phyloP scores from a whole-genome alignment of 2,888 invertebrate species.

The Latrodectus hesperus region DNA sequence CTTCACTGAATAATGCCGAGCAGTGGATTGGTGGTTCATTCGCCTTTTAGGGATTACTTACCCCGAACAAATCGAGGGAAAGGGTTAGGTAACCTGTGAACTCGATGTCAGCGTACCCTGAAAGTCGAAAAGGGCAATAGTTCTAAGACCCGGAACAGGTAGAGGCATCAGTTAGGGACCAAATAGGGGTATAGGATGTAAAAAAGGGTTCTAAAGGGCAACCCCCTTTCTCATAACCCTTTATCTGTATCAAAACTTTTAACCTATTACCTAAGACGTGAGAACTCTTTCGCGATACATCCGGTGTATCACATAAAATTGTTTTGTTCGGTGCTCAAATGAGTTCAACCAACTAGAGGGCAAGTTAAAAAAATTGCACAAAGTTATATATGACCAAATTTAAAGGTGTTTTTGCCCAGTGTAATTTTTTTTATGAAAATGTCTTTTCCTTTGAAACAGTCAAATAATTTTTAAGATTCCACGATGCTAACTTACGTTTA shows the following conservation, averaged over 20 bases:
- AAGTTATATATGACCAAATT: not conserved
- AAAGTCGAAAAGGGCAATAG: conserved; percentile 60
- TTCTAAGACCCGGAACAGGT: conserved; percentile 68
- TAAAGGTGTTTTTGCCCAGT: not conserved
- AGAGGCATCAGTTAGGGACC: conserved; percentile 37
- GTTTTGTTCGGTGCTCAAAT: not conserved
- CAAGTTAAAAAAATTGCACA: not conserved
- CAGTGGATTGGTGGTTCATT: conserved; percentile 33
- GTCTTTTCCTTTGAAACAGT: no score
- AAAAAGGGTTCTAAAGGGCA: conserved; percentile 25
- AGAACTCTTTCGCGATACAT: not conserved
- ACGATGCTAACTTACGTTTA: no score
- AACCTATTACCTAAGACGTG: not conserved
- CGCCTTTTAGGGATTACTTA: conserved; percentile 38
- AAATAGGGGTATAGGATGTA: conserved; percentile 7
- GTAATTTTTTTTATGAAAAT: no score
- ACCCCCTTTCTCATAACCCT: not conserved
- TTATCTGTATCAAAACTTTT: conserved; percentile 28
- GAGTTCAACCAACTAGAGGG: not conserved
- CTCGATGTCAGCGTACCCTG: conserved; percentile 55
- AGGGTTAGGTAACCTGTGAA: conserved; percentile 62
- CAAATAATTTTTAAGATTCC: no score
- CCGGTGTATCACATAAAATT: not conserved
- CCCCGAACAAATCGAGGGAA: conserved; percentile 35
- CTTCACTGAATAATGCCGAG: conserved; percentile 15